A percentile compares a stretch with the other conserved stretches of the same genome.
These are phyloP conservation scores for Lithophane ornitopus DNA, from an alignment of 2,888 invertebrate genomes.

Conservation along the genomic window DNA sequence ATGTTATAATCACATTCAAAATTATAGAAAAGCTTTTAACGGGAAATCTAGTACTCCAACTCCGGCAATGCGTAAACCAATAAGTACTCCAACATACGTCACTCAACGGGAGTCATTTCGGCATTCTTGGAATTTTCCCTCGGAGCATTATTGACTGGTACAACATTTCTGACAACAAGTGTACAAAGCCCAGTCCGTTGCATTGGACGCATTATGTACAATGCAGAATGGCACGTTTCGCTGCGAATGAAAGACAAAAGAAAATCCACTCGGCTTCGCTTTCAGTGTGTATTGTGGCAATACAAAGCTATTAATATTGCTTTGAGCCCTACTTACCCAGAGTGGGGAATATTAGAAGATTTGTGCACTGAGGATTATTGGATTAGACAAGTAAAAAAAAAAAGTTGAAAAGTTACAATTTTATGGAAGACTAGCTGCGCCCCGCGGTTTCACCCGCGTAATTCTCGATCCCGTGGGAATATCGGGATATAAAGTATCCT, in stretches of 20 bases:
- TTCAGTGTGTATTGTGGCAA: conserved; percentile 51
- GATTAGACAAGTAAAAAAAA: neutral
- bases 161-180: conserved; percentile 56
- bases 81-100: neutral
- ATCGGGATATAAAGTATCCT: too few relatives aligned
- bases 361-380: conserved; percentile 3
- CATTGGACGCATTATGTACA: conserved; percentile 68
- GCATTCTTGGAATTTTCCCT: conserved; percentile 12
- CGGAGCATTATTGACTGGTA: conserved; percentile 20
- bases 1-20: neutral
- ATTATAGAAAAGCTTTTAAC: conserved; percentile 13
- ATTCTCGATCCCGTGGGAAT: too few relatives aligned
- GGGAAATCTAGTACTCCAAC: neutral
- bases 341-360: conserved; percentile 4
- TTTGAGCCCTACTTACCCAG: conserved; percentile 43
- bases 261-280: conserved; percentile 56
- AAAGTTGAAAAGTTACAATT: too few relatives aligned
- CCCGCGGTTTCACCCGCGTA: too few relatives aligned
- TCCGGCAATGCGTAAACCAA: neutral
- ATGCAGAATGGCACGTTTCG: conserved; percentile 60
- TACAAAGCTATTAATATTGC: conserved; percentile 57
- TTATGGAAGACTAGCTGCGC: too few relatives aligned
- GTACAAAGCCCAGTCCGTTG: conserved; percentile 61
- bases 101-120: neutral
- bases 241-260: conserved; percentile 69